Percentiles rank a stretch among this genome's conserved stretches.
These are phyloP conservation scores for Charanyca ferruginea DNA, from an alignment of 2,888 invertebrate species.

Conservation along the genomic window DNA sequence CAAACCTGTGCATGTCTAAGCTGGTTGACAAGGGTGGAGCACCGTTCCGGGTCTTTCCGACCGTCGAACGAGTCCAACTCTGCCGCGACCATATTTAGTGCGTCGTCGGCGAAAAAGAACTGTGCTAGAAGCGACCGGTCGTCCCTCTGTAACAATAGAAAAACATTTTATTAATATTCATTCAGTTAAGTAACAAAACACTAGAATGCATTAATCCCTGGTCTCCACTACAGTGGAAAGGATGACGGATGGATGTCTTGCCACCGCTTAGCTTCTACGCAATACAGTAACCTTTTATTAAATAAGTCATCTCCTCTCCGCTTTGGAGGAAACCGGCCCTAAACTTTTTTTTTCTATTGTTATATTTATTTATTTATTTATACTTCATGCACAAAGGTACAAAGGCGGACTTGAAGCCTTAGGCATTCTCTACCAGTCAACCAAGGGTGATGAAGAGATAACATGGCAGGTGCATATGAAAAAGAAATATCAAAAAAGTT, in stretches of 20 bases:
- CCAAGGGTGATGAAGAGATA: too few species aligned
- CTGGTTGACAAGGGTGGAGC: slow-evolving; percentile 98
- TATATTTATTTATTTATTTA: too few species aligned
- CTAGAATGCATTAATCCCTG: not conserved
- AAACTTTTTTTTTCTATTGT: too few species aligned
- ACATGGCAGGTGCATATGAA: too few species aligned
- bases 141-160: slow-evolving; percentile 94
- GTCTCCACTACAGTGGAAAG: too few species aligned
- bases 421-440: too few species aligned
- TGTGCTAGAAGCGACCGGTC: slow-evolving; percentile 98
- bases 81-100: slow-evolving; percentile 97
- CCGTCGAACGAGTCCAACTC: slow-evolving; percentile 99
- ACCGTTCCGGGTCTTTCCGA: slow-evolving; percentile 99
- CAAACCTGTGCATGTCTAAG: slow-evolving; percentile 97
- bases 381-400: too few species aligned
- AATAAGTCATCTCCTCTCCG: not conserved
- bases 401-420: too few species aligned
- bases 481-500: too few species aligned
- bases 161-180: not conserved
- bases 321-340: not conserved
- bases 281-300: not conserved
- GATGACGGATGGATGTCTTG: too few species aligned
- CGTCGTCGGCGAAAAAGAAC: slow-evolving; percentile 99
- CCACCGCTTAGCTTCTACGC: not conserved
- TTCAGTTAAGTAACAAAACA: not conserved